Evolutionary conservation across 2,888 invertebrate genomes (phyloP).

Genomic region (Platynereis dumerilii): DNA sequence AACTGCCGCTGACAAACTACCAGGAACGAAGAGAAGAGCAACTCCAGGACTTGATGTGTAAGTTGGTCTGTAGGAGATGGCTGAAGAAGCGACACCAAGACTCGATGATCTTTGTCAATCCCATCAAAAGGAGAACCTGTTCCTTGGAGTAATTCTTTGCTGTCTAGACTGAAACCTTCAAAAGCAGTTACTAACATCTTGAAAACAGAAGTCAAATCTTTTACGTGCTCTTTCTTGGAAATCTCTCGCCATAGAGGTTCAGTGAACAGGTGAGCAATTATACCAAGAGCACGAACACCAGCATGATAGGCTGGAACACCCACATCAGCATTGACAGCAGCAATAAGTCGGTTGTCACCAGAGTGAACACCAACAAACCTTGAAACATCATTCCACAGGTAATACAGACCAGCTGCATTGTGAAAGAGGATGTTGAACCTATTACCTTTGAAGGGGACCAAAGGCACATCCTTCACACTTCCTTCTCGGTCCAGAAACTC

Average conservation of each 20-base stretch:
- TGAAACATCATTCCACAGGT: neutral
- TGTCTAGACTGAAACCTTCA: neutral
- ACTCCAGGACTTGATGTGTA: slow-evolving; percentile 3
- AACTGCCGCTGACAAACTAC: slow-evolving; percentile 2
- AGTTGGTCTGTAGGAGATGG: neutral
- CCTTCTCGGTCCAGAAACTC: slow-evolving; percentile 17
- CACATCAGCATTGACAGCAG: slow-evolving; percentile 1
- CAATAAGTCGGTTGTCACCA: neutral
- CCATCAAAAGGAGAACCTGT: neutral
- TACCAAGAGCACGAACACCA: slow-evolving; percentile 8
- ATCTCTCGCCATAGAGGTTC: slow-evolving; percentile 8
- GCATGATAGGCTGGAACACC: neutral
- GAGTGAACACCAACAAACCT: neutral
- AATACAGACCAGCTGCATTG: slow-evolving; percentile 19
- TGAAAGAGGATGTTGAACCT: slow-evolving; percentile 17
- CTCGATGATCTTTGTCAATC: neutral
- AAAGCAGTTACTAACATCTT: neutral
- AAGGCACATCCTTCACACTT: slow-evolving; percentile 24
- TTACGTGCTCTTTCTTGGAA: neutral
- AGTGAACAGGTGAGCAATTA: slow-evolving; percentile 9
- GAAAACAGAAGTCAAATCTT: slow-evolving; percentile 1
- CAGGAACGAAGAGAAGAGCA: slow-evolving; percentile 7
- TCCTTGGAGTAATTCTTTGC: neutral
- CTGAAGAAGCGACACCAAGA: neutral
- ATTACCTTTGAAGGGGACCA: slow-evolving; percentile 21